Conservation (phyloP, 2,113 vertebrate genomes). For the Diadophis punctatus region DNA sequence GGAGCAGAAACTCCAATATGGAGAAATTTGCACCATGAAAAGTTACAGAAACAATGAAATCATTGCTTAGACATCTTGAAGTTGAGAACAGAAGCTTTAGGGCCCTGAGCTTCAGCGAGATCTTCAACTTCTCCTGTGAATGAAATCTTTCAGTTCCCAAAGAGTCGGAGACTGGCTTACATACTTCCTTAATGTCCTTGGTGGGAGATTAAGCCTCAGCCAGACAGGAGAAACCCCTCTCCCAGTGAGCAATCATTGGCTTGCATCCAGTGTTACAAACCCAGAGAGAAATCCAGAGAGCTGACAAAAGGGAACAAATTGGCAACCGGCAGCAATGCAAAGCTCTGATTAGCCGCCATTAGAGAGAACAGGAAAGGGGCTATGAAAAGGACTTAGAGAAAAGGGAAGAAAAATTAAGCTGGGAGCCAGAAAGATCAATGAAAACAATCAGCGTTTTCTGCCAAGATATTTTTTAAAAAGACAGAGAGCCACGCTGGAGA, state of each 20-base stretch:
- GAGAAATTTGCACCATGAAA: background rate
- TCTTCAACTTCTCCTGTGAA: background rate
- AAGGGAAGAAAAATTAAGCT: constrained; percentile 33
- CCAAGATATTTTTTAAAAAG: constrained; percentile 40
- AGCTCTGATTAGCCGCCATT: constrained; percentile 23
- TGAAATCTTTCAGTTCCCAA: background rate
- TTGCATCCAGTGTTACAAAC: background rate
- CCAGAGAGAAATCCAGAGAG: background rate
- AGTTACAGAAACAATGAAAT: background rate
- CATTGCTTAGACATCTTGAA: background rate
- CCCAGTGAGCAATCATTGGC: background rate
- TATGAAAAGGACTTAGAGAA: constrained; percentile 8
- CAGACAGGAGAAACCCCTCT: background rate
- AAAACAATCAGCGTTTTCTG: constrained; percentile 38
- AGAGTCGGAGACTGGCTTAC: background rate
- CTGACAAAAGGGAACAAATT: constrained; percentile 21
- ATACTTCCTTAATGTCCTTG: background rate
- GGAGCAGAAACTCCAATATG: background rate
- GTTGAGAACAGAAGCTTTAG: background rate
- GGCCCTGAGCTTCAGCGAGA: background rate
- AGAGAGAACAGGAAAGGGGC: constrained; percentile 9
- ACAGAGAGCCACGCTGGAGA: background rate
- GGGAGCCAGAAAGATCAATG: constrained; percentile 27
- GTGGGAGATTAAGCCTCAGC: background rate
- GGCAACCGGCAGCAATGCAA: background rate